Conservation (phyloP, 2,888 invertebrate species). For the Eupithecia tripunctaria region DNA sequence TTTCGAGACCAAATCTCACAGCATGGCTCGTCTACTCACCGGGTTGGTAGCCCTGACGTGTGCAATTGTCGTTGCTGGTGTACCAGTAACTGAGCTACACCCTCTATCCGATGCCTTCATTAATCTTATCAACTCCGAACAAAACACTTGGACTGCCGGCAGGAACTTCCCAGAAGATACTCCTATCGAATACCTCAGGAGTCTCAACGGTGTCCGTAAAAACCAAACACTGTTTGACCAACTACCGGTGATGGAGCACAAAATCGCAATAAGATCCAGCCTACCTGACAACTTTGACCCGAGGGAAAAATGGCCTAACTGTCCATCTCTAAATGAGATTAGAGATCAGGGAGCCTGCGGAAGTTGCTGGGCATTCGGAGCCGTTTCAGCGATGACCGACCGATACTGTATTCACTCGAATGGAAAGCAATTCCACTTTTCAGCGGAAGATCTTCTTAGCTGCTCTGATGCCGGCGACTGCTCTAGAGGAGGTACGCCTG, state of each 20-base stretch:
- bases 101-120: slow-evolving; percentile 11
- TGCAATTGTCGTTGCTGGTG: background rate
- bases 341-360: slow-evolving; percentile 95
- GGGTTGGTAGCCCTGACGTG: background rate
- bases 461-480: slow-evolving; percentile 70
- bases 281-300: slow-evolving; percentile 93
- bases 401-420: slow-evolving; percentile 92
- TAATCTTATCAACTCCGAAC: slow-evolving; percentile 64
- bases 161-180: slow-evolving; percentile 74
- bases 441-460: slow-evolving; percentile 93
- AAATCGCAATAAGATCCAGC: slow-evolving; percentile 63
- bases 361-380: slow-evolving; percentile 97
- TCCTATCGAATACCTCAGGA: slow-evolving; percentile 86
- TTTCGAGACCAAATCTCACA: background rate
- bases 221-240: background rate
- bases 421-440: slow-evolving; percentile 89
- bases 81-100: background rate
- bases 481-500: background rate
- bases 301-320: slow-evolving; percentile 91
- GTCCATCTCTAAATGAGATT: slow-evolving; percentile 92
- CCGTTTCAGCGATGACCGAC: slow-evolving; percentile 85
- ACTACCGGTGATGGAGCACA: slow-evolving; percentile 52
- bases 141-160: slow-evolving; percentile 88
- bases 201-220: background rate
- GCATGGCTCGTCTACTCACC: background rate